Percentiles rank a stretch among this genome's conserved stretches.
Evolutionary conservation across 2,113 vertebrate species (phyloP).

Genomic region (Grammomys surdaster): DNA sequence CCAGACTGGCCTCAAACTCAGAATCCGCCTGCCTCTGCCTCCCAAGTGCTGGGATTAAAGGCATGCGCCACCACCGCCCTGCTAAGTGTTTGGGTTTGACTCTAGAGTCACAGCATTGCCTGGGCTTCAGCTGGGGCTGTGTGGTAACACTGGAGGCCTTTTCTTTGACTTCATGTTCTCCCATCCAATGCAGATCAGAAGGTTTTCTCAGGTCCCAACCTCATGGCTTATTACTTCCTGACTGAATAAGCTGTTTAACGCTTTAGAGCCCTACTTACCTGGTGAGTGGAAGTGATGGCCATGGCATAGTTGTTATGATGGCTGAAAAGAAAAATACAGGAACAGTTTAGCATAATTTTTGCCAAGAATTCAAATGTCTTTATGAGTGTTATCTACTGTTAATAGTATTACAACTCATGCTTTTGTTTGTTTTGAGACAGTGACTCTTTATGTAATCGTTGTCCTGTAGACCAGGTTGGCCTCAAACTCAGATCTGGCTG

Average conservation of each 20-base stretch:
- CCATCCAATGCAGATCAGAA: background rate
- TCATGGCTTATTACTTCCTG: background rate
- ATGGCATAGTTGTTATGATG: background rate
- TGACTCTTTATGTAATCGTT: background rate
- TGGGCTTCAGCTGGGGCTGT: background rate
- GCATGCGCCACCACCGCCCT: too few relatives aligned
- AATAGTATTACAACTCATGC: background rate
- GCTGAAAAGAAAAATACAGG: background rate
- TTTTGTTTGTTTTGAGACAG: background rate
- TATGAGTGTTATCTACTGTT: background rate
- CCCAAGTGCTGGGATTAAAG: too few relatives aligned
- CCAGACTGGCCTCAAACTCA: too few relatives aligned
- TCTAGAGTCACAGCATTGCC: background rate
- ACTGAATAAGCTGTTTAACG: background rate
- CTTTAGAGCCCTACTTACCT: background rate
- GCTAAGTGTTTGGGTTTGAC: background rate
- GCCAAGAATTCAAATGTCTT: background rate
- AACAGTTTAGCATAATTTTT: conserved; percentile 20
- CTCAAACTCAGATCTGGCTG: background rate
- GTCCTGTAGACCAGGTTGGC: background rate
- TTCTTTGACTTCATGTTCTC: background rate
- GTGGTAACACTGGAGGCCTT: background rate
- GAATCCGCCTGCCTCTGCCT: too few relatives aligned
- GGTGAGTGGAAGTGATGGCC: background rate
- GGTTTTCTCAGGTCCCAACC: background rate